These are phyloP conservation scores for Chrysolina haemoptera DNA, from an alignment of 2,888 invertebrate genomes.

Conservation along the genomic window DNA sequence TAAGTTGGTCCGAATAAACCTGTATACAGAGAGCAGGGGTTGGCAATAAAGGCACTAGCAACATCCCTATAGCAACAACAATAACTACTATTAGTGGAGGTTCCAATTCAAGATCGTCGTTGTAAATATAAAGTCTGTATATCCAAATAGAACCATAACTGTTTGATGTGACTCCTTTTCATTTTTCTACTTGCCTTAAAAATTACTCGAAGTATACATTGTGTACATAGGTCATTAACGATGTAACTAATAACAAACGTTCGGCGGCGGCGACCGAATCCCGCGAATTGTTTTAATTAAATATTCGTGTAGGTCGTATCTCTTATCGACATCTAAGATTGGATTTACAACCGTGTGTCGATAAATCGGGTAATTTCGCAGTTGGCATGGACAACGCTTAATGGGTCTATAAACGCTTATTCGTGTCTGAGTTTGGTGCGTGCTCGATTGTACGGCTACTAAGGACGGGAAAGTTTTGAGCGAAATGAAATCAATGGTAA, in stretches of 20 bases:
- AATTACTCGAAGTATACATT: too few species aligned
- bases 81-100: too few species aligned
- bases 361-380: not conserved
- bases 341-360: constrained; percentile 6
- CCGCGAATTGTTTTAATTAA: constrained; percentile 3
- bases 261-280: not conserved
- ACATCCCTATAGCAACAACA: too few species aligned
- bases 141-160: too few species aligned
- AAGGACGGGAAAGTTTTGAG: not conserved
- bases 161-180: too few species aligned
- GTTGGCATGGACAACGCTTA: not conserved
- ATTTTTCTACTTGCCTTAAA: too few species aligned
- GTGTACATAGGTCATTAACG: not conserved
- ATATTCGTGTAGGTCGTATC: not conserved
- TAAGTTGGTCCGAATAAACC: too few species aligned
- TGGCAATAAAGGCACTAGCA: too few species aligned
- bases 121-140: too few species aligned
- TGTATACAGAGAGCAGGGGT: too few species aligned
- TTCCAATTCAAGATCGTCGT: too few species aligned
- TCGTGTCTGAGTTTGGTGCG: not conserved
- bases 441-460: not conserved
- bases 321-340: constrained; percentile 3
- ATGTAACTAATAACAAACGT: not conserved
- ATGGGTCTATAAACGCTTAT: not conserved
- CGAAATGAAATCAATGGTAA: not conserved